These are phyloP conservation scores for Ophion ventricosus DNA, from an alignment of 2,888 invertebrate genomes.

Conservation along the genomic window DNA sequence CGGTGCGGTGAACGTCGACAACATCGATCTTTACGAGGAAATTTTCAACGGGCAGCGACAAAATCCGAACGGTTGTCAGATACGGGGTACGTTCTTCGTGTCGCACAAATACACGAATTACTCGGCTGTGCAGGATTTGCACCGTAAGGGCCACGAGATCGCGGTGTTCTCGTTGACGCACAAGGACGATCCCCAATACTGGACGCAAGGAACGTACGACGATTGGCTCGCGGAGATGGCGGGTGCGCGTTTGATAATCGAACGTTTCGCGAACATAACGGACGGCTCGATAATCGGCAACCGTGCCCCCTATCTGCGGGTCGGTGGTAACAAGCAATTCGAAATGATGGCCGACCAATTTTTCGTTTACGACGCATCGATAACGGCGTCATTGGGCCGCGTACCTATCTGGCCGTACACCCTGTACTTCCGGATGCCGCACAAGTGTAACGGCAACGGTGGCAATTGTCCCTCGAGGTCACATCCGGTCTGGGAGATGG, in stretches of 20 bases:
- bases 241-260: conserved; percentile 93
- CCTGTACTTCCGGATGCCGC: conserved; percentile 97
- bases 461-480: conserved; percentile 96
- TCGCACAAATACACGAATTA: conserved; percentile 97
- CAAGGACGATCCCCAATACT: conserved; percentile 96
- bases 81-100: conserved; percentile 95
- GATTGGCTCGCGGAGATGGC: conserved; percentile 98
- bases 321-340: conserved; percentile 97
- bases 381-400: conserved; percentile 94
- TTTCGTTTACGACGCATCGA: conserved; percentile 97
- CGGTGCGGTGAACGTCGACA: conserved; percentile 96
- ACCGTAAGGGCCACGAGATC: conserved; percentile 95
- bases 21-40: conserved; percentile 95
- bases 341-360: conserved; percentile 98
- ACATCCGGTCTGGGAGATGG: conserved; percentile 98
- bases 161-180: conserved; percentile 96
- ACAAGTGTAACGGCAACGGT: conserved; percentile 97
- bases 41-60: conserved; percentile 93
- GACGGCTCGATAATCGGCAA: conserved; percentile 94
- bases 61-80: conserved; percentile 95
- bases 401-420: conserved; percentile 99
- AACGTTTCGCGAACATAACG: conserved; percentile 95
- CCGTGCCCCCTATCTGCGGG: conserved; percentile 94
- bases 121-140: conserved; percentile 94
- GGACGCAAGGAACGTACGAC: conserved; percentile 94